Percentiles rank a stretch among this genome's conserved stretches.
phyloP scores from a whole-genome alignment of 2,888 invertebrate species.

The Cyclophora punctaria region DNA sequence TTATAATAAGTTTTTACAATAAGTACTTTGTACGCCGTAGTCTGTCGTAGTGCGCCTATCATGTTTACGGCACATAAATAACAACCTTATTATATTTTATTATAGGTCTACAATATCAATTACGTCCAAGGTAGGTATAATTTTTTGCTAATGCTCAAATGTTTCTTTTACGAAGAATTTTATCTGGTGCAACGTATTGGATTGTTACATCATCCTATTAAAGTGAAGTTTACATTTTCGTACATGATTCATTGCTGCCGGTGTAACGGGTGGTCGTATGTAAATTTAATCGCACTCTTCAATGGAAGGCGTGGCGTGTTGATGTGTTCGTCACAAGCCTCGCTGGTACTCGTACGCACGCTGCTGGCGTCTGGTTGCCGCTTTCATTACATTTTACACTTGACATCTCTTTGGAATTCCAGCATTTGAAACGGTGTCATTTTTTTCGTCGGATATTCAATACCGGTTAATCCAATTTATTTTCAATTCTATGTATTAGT shows the following conservation, averaged over 20 bases:
- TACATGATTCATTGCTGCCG: conserved; percentile 40
- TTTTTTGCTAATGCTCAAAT: conserved; percentile 35
- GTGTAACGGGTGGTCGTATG: conserved; percentile 19
- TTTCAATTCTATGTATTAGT: too few species aligned
- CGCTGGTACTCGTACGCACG: conserved; percentile 23
- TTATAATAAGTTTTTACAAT: too few species aligned
- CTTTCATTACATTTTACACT: conserved; percentile 23
- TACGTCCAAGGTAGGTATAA: conserved; percentile 16
- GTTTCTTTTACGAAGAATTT: conserved; percentile 41
- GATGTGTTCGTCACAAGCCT: conserved; percentile 21
- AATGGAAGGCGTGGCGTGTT: conserved; percentile 42
- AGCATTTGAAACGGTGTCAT: conserved; percentile 14
- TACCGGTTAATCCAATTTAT: too few species aligned
- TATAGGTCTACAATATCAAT: conserved; percentile 4
- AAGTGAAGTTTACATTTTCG: conserved; percentile 19
- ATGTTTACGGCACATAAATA: too few species aligned
- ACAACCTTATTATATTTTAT: neutral
- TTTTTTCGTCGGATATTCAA: neutral
- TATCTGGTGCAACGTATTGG: conserved; percentile 54
- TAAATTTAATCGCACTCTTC: conserved; percentile 27
- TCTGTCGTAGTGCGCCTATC: too few species aligned
- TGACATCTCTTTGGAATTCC: conserved; percentile 42
- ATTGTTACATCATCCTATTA: conserved; percentile 58
- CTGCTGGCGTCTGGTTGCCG: conserved; percentile 32
- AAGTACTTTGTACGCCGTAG: too few species aligned